Conservation (phyloP, 2,797 vertebrate genomes). For the Bryconaethiops microstoma region DNA sequence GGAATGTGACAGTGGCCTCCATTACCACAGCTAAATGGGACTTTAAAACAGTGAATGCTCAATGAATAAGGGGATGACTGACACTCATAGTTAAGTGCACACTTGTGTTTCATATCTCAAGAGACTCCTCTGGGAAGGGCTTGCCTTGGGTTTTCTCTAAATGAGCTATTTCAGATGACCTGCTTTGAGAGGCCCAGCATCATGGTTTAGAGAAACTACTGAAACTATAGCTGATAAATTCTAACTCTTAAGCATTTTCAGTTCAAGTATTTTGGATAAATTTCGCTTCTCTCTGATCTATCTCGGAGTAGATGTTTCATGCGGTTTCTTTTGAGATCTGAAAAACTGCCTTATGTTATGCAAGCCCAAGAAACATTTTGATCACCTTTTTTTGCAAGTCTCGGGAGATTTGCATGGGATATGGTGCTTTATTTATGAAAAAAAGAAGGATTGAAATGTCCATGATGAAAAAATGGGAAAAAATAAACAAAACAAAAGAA, state of each 20-base stretch:
- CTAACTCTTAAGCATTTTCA: not conserved
- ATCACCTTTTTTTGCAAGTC: not conserved
- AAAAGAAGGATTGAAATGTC: not conserved
- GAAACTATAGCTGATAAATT: not conserved
- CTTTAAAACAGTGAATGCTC: not conserved
- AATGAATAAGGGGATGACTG: not conserved
- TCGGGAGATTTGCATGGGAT: conserved; percentile 15
- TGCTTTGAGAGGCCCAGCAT: not conserved
- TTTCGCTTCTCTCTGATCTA: not conserved
- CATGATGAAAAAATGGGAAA: too few relatives aligned
- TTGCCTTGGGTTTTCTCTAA: not conserved
- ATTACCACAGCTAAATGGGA: not conserved
- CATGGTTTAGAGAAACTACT: not conserved
- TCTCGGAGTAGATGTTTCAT: not conserved
- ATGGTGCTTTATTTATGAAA: conserved; percentile 32
- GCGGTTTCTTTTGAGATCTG: conserved; percentile 9
- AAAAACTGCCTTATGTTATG: conserved; percentile 13
- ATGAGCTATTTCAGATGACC: not conserved
- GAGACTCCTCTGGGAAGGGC: not conserved
- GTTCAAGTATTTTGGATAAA: not conserved
- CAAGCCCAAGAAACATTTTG: not conserved
- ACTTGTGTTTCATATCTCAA: not conserved
- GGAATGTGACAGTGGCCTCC: too few relatives aligned
- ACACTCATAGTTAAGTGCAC: not conserved
- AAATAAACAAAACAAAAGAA: too few relatives aligned